Percentiles rank a stretch among this genome's conserved stretches.
Conservation (phyloP, 92 coral and sea anemone species). For the Phymanthus crucifer region DNA sequence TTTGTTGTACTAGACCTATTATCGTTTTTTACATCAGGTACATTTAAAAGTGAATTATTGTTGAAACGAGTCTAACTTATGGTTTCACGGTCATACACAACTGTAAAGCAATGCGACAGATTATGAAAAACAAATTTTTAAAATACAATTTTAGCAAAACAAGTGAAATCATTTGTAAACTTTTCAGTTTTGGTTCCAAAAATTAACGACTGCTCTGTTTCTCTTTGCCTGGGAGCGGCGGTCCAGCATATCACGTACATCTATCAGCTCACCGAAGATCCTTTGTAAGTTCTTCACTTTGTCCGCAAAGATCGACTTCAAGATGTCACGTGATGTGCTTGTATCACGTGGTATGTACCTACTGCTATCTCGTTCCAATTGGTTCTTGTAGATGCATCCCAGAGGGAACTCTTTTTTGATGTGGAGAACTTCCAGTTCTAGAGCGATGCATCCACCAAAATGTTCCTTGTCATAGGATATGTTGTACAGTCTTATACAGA, state of each 20-base stretch:
- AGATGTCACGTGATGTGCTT: neutral
- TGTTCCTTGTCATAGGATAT: conserved; percentile 36
- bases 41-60: too few species aligned
- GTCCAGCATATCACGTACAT: neutral
- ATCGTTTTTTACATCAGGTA: too few species aligned
- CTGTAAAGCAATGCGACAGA: too few species aligned
- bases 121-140: too few species aligned
- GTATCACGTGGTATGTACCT: neutral
- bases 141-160: too few species aligned
- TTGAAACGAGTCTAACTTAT: too few species aligned
- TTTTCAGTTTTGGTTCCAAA: too few species aligned
- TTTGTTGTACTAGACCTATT: too few species aligned
- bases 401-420: conserved; percentile 26
- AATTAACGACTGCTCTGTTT: neutral
- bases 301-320: neutral
- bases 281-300: neutral
- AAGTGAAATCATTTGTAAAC: too few species aligned
- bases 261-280: neutral
- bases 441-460: conserved; percentile 42
- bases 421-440: conserved; percentile 20
- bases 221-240: neutral
- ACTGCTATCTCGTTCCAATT: neutral
- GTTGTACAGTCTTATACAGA: conserved; percentile 38
- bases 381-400: conserved; percentile 22
- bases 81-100: too few species aligned